Conservation (phyloP, 2,888 invertebrate species). For the Hirtodrosophila duncani region DNA sequence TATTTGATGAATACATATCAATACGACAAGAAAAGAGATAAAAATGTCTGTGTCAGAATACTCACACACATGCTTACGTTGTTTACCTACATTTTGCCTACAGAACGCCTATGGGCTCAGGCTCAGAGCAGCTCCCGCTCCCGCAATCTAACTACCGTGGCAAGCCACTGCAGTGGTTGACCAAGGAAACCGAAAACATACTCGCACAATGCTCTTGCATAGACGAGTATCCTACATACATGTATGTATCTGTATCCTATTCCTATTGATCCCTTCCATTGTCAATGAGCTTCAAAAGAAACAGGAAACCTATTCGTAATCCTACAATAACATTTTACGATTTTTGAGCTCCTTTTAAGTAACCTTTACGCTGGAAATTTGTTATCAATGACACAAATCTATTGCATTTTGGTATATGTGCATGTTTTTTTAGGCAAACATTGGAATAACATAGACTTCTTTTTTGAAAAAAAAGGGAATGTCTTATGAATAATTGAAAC, state of each 20-base stretch:
- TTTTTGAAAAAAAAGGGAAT: no score
- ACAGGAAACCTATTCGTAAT: slow-evolving; percentile 50
- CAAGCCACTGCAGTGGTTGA: slow-evolving; percentile 64
- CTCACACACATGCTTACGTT: no score
- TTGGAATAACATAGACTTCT: slow-evolving; percentile 39
- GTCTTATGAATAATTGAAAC: no score
- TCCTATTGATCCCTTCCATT: slow-evolving; percentile 40
- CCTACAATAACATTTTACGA: slow-evolving; percentile 58
- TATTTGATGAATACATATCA: no score
- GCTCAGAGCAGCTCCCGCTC: slow-evolving; percentile 15
- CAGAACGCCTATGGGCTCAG: slow-evolving; percentile 32
- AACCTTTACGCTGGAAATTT: slow-evolving; percentile 55
- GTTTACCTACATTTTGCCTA: slow-evolving; percentile 48
- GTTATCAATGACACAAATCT: slow-evolving; percentile 53
- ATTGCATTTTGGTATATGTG: slow-evolving; percentile 15
- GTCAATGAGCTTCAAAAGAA: slow-evolving; percentile 41
- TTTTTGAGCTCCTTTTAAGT: slow-evolving; percentile 57
- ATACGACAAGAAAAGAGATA: slow-evolving; percentile 26
- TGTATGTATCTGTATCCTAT: slow-evolving; percentile 19
- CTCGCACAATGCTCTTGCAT: slow-evolving; percentile 26
- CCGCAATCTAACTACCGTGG: slow-evolving; percentile 46
- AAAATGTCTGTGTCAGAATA: slow-evolving; percentile 11
- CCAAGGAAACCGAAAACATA: slow-evolving; percentile 47
- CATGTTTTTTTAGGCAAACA: slow-evolving; percentile 39
- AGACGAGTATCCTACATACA: slow-evolving; percentile 8